phyloP scores from a whole-genome alignment of 2,888 invertebrate genomes.

The Torymus tubicola region DNA sequence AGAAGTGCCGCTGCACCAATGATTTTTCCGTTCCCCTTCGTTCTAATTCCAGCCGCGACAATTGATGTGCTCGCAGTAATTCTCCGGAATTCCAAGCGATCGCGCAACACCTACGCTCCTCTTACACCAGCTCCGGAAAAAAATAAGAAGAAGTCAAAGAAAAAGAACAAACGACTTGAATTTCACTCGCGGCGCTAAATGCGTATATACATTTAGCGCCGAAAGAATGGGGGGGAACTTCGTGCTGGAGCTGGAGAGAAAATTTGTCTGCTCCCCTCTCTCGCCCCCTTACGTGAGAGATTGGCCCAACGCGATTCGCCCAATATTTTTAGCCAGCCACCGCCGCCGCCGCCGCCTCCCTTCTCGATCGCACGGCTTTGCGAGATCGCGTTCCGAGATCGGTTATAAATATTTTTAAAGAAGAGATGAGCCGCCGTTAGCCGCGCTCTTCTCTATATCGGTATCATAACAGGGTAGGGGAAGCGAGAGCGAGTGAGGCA shows the following conservation, averaged over 20 bases:
- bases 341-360: background rate
- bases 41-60: too few relatives aligned
- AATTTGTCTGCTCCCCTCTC: slow-evolving; percentile 1
- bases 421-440: slow-evolving; percentile 66
- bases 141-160: background rate
- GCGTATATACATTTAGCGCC: slow-evolving; percentile 11
- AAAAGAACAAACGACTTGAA: slow-evolving; percentile 36
- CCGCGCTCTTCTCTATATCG: background rate
- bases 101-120: background rate
- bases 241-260: slow-evolving; percentile 40
- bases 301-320: slow-evolving; percentile 39
- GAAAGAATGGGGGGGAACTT: slow-evolving; percentile 11
- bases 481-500: slow-evolving; percentile 63
- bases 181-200: slow-evolving; percentile 47
- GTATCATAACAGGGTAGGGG: slow-evolving; percentile 47
- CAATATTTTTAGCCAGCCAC: slow-evolving; percentile 56
- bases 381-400: slow-evolving; percentile 65
- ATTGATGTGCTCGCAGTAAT: too few relatives aligned
- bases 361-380: slow-evolving; percentile 51
- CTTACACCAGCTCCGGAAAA: background rate
- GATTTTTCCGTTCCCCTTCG: too few relatives aligned
- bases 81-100: background rate
- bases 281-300: slow-evolving; percentile 11
- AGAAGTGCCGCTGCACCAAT: background rate
- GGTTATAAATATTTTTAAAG: slow-evolving; percentile 76